phyloP scores from a whole-genome alignment of 2,888 invertebrate genomes.

The Nemurella pictetii region DNA sequence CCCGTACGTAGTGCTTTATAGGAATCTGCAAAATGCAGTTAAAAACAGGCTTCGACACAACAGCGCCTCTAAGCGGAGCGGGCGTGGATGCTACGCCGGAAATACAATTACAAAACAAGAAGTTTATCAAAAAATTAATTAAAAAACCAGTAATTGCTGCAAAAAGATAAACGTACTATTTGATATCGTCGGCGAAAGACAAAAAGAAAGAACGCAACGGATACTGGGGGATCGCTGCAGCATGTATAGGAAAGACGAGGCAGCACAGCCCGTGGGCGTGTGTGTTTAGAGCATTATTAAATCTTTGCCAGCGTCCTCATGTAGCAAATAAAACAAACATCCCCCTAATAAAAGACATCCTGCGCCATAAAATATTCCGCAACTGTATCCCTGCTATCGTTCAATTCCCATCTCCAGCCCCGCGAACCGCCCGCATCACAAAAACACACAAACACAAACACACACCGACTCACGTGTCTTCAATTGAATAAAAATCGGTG shows the following conservation, averaged over 20 bases:
- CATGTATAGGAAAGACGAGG: neutral
- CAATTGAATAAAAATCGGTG: neutral
- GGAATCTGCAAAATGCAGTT: neutral
- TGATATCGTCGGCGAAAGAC: neutral
- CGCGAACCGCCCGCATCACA: no score
- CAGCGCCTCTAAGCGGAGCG: neutral
- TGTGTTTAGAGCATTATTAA: neutral
- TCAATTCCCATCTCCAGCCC: neutral
- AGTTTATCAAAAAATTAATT: neutral
- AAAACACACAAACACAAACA: no score
- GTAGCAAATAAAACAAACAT: neutral
- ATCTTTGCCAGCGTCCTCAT: neutral
- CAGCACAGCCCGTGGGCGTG: neutral
- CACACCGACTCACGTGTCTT: neutral
- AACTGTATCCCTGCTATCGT: neutral
- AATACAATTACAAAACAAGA: neutral
- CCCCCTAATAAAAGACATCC: neutral
- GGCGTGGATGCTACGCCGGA: neutral
- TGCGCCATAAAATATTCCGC: neutral
- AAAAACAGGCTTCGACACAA: neutral
- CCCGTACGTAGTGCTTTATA: neutral
- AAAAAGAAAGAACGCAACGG: neutral
- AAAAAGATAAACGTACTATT: neutral
- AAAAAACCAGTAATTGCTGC: neutral
- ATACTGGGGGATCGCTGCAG: neutral